These are phyloP conservation scores for Nysson spinosus DNA, from an alignment of 2,888 invertebrate genomes.

Conservation along the genomic window DNA sequence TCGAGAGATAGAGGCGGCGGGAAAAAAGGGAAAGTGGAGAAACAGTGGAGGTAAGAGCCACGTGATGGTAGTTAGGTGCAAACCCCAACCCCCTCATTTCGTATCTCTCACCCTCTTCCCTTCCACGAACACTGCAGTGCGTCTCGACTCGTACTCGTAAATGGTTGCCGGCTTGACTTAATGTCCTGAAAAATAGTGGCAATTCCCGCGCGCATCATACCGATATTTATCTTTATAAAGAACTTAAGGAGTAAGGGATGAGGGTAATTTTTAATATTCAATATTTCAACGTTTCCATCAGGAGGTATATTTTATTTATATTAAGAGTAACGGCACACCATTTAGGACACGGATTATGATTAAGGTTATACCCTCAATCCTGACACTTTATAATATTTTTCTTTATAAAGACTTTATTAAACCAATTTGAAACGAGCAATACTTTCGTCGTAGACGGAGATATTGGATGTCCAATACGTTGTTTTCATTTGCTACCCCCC, in stretches of 20 bases:
- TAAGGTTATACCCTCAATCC: no score
- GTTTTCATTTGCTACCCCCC: constrained; percentile 6
- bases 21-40: constrained; percentile 3
- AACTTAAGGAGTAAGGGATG: constrained; percentile 1
- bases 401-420: no score
- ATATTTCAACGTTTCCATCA: constrained; percentile 19
- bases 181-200: constrained; percentile 46
- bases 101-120: no score
- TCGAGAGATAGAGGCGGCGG: constrained; percentile 37
- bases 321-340: no score
- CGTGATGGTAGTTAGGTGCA: constrained; percentile 11
- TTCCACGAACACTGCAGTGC: constrained; percentile 5
- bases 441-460: no score
- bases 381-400: no score
- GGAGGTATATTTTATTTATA: no score
- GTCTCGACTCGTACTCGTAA: constrained; percentile 28
- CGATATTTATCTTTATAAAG: constrained; percentile 41
- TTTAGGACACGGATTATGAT: no score
- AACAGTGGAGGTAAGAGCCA: constrained; percentile 1
- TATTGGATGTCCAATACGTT: no score
- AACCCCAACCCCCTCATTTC: constrained; percentile 24
- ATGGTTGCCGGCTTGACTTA: constrained; percentile 48
- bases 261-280: no score
- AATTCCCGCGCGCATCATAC: constrained; percentile 10
- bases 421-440: no score